Evolutionary conservation across 2,888 invertebrate species (phyloP), one percentile per base, ranked within the genome.

Genomic region (Tanytarsus gracilentus): DNA sequence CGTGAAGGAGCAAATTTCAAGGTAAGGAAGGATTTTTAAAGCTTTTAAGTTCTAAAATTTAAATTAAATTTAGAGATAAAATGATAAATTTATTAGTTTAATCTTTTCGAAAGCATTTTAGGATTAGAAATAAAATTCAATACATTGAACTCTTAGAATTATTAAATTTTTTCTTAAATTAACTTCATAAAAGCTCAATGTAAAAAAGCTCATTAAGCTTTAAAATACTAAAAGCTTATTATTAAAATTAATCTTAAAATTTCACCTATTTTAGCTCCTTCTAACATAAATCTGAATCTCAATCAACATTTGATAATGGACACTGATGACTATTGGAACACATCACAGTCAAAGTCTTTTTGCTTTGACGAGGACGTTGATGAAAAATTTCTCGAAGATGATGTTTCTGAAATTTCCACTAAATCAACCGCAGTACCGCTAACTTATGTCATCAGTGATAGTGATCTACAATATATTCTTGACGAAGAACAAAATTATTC

Each of bases 351-450:
- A 1, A 82, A 81, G 64, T 84, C 84, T 0, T 86, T 88, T 65
- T 84, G 79, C 70, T 90, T 90, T 69, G 88, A 88, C 65, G 87
- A 86, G 63, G 86, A 85, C 65, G 84, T 86, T 66, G 84, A 82
- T 69, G 75, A 72, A 25, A 62, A 58, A 26, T 4, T 29, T 40
- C 40, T 40, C 23, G 64, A 72, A 48, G 74, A 74, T 61, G 66
- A 69, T 11, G 66, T 71, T 18, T 74, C 74, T 0, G 74, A 74
- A 63, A 69, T 71, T 1, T 72, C 73, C 62, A 69, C 71, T 51
- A 68, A 69, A 16, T 61, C 65, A 18, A 67, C 66, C 36, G 72
- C 72, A 62, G 64, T 74, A 1, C 72, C 73, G 0, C 68, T 74
- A 11, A 69, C 68, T 27, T 66, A 70, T 1, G 66, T 74, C n/a